These are phyloP conservation scores for Speoplatyrhinus poulsoni DNA, from an alignment of 2,113 vertebrate species.

Conservation along the genomic window DNA sequence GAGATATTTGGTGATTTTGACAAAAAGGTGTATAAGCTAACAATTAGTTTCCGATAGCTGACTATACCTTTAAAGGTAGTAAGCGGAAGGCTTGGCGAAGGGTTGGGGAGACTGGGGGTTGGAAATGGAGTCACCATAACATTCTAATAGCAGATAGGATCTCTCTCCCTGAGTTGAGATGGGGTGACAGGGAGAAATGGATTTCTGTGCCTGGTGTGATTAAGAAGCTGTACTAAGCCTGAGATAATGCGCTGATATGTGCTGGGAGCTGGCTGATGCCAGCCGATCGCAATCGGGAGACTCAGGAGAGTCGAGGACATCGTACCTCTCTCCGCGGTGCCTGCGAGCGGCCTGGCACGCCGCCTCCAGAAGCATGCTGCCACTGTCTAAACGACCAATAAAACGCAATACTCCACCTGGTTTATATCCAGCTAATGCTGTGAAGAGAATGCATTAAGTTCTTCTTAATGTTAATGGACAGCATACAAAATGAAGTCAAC, in stretches of 20 bases:
- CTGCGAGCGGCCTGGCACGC: conserved; percentile 22
- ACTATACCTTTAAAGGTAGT: conserved; percentile 4
- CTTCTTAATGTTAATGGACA: not conserved
- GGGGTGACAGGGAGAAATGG: conserved; percentile 84
- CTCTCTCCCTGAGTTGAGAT: conserved; percentile 75
- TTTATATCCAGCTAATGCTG: not conserved
- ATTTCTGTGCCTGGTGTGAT: conserved; percentile 81
- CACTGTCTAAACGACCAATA: not conserved
- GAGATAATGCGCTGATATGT: conserved; percentile 85
- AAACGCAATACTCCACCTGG: not conserved
- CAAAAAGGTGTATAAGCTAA: too few species aligned
- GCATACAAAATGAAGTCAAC: not conserved
- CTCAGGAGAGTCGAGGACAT: conserved; percentile 46
- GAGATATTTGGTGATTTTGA: too few species aligned
- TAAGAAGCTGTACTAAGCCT: conserved; percentile 78
- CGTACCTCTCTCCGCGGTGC: conserved; percentile 39
- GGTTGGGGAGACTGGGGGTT: conserved; percentile 21
- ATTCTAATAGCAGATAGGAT: conserved; percentile 76
- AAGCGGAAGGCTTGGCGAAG: not conserved
- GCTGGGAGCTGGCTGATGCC: conserved; percentile 77
- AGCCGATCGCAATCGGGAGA: conserved; percentile 77
- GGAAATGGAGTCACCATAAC: conserved; percentile 71
- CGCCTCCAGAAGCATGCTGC: conserved; percentile 20
- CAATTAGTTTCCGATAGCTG: too few species aligned
- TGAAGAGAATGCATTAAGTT: not conserved